These are phyloP conservation scores for Trissonchulus sp. DNA, from an alignment of 2,888 invertebrate genomes.

Conservation along the genomic window DNA sequence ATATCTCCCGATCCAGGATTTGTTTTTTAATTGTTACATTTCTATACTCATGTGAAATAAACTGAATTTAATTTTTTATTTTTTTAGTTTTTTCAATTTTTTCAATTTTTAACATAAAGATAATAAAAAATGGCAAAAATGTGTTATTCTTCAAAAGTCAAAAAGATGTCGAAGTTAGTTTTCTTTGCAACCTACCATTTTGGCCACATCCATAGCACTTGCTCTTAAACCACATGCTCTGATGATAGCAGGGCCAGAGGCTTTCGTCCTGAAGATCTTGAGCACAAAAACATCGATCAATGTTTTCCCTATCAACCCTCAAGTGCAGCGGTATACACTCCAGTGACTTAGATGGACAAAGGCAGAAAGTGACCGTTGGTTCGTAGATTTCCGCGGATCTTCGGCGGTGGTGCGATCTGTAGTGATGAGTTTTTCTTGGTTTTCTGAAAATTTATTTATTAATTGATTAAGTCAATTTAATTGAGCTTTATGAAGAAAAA, in stretches of 20 bases:
- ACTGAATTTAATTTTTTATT: too few species aligned
- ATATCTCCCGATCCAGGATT: too few species aligned
- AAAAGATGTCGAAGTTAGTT: not conserved
- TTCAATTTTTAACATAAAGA: too few species aligned
- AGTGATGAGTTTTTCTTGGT: too few species aligned
- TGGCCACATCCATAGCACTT: not conserved
- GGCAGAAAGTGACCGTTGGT: conserved; percentile 25
- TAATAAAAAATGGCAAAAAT: not conserved
- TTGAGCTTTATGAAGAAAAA: too few species aligned
- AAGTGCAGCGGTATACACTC: conserved; percentile 11
- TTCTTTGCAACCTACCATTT: not conserved
- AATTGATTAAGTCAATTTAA: too few species aligned
- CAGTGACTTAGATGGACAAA: not conserved
- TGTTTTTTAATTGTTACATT: too few species aligned
- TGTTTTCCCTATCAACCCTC: not conserved
- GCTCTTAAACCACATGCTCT: conserved; percentile 15
- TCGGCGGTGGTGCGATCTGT: conserved; percentile 1
- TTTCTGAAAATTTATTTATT: too few species aligned
- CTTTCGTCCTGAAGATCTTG: not conserved
- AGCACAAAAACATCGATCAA: conserved; percentile 19
- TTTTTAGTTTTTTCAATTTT: too few species aligned
- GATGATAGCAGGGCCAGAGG: conserved; percentile 25
- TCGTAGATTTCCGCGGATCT: conserved; percentile 21
- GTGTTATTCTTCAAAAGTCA: too few species aligned
- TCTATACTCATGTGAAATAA: too few species aligned